Evolutionary conservation across 2,888 invertebrate species (phyloP).

Genomic region (Lochmaea capreae): DNA sequence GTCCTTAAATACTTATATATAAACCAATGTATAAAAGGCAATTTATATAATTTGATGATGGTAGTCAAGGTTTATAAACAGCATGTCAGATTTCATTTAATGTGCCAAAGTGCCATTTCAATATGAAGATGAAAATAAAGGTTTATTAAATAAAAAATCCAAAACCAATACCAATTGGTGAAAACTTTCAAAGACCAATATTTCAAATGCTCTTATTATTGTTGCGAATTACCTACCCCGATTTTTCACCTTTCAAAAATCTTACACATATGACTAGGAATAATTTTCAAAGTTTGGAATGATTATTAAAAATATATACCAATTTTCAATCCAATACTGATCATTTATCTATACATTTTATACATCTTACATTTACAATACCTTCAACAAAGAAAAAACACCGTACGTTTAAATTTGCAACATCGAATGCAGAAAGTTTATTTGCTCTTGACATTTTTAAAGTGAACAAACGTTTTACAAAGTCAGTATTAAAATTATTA

Average conservation of each 20-base stretch:
- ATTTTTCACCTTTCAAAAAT: neutral
- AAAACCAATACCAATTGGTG: too few relatives aligned
- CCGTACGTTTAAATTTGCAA: neutral
- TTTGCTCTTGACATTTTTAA: conserved; percentile 3
- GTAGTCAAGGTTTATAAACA: too few relatives aligned
- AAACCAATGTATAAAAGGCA: too few relatives aligned
- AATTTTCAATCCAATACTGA: conserved; percentile 20
- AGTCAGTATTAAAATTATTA: neutral
- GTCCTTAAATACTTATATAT: too few relatives aligned
- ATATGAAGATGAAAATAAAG: too few relatives aligned
- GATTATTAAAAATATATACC: conserved; percentile 24
- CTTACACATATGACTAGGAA: conserved; percentile 13
- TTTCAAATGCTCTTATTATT: neutral
- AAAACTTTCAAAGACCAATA: neutral
- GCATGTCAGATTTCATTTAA: too few relatives aligned
- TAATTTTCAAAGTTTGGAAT: conserved; percentile 29
- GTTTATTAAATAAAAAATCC: too few relatives aligned
- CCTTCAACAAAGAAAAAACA: neutral
- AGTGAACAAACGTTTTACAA: neutral
- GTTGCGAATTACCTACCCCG: neutral
- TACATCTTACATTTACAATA: conserved; percentile 3
- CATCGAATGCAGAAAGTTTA: neutral
- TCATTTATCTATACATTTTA: conserved; percentile 9
- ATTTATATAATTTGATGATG: too few relatives aligned
- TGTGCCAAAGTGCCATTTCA: too few relatives aligned